These are phyloP conservation scores for Drosophila crucigera DNA, from an alignment of 2,888 invertebrate genomes.

Conservation along the genomic window DNA sequence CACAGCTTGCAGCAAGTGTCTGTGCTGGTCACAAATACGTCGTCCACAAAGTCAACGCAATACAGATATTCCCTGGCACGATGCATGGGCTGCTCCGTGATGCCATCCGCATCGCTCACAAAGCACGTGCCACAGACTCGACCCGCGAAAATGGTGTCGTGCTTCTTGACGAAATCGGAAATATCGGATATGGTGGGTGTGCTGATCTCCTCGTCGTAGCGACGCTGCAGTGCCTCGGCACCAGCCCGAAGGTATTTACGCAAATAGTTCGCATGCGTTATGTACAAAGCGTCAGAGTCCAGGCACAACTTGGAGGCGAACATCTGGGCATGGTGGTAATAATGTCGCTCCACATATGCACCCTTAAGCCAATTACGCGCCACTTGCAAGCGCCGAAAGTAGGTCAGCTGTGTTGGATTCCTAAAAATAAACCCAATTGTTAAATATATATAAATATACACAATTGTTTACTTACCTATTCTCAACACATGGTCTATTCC, in stretches of 20 bases:
- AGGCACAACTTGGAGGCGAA: constrained; percentile 87
- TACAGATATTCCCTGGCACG: constrained; percentile 76
- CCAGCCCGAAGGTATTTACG: constrained; percentile 76
- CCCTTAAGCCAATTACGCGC: constrained; percentile 87
- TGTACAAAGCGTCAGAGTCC: constrained; percentile 86
- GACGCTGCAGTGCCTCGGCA: constrained; percentile 82
- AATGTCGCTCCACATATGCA: constrained; percentile 85
- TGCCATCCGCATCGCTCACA: constrained; percentile 69
- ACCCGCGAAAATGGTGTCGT: constrained; percentile 81
- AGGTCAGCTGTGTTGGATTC: constrained; percentile 78
- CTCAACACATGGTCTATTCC: constrained; percentile 70
- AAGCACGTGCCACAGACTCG: constrained; percentile 81
- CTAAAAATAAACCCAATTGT: constrained; percentile 46
- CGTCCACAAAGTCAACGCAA: constrained; percentile 81
- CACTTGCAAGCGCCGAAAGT: constrained; percentile 82
- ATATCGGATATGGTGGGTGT: constrained; percentile 76
- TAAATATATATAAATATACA: background rate
- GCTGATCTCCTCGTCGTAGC: constrained; percentile 72
- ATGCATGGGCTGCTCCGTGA: constrained; percentile 81
- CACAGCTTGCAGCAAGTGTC: constrained; percentile 80
- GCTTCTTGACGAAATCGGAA: constrained; percentile 79
- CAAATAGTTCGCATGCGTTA: constrained; percentile 86
- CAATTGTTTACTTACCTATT: constrained; percentile 56
- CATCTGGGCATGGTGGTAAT: constrained; percentile 85
- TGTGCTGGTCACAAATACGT: constrained; percentile 79